Conservation (phyloP, 2,113 vertebrate species). For the Rhinopomastus cyanomelas region DNA sequence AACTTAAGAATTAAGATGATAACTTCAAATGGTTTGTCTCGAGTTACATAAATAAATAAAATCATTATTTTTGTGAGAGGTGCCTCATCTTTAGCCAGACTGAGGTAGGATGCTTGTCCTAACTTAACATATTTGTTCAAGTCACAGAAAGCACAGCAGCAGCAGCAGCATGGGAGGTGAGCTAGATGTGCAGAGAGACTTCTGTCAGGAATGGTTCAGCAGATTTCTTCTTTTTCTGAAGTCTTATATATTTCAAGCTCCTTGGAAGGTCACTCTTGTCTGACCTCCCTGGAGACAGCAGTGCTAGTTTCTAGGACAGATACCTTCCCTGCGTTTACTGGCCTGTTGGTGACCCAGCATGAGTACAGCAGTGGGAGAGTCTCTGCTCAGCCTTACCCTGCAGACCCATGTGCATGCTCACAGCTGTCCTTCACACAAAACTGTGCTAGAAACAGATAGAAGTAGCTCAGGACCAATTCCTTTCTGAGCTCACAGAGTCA, state of each 20-base stretch:
- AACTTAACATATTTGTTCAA: not conserved
- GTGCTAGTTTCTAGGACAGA: not conserved
- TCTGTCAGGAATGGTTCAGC: not conserved
- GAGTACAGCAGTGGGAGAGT: not conserved
- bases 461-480: not conserved
- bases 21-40: not conserved
- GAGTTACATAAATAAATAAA: not conserved
- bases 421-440: not conserved
- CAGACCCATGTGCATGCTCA: not conserved
- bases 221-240: not conserved
- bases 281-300: not conserved
- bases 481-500: not conserved
- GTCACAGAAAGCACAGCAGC: not conserved
- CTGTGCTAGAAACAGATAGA: not conserved
- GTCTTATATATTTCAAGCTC: not conserved
- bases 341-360: rapidly evolving
- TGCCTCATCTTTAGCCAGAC: not conserved
- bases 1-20: not conserved
- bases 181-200: not conserved
- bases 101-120: not conserved
- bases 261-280: not conserved
- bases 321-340: not conserved
- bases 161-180: rapidly evolving
- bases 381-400: not conserved
- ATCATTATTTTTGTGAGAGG: not conserved